Conservation (phyloP, 2,888 invertebrate genomes). For the Epsilonema sp. region DNA sequence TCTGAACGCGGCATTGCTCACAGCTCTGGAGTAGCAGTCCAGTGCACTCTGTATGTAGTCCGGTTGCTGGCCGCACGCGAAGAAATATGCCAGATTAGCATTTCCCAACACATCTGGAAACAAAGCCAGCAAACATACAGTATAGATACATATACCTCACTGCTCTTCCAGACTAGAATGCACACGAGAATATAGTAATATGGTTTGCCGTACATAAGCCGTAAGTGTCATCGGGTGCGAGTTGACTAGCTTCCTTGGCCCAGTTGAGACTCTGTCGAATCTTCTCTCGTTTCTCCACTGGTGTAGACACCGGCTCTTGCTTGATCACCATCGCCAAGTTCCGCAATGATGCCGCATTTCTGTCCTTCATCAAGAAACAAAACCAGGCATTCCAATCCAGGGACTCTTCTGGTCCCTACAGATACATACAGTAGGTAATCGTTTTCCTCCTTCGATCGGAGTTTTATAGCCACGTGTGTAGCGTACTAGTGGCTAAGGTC, state of each 20-base stretch:
- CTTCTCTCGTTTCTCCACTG: slow-evolving; percentile 38
- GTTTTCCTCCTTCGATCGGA: too few relatives aligned
- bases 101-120: slow-evolving; percentile 44
- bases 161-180: too few relatives aligned
- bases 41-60: background rate
- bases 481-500: too few relatives aligned
- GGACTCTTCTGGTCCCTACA: too few relatives aligned
- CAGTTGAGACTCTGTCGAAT: slow-evolving; percentile 50
- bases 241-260: slow-evolving; percentile 58
- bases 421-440: too few relatives aligned
- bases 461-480: too few relatives aligned
- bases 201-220: too few relatives aligned
- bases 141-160: slow-evolving; percentile 41
- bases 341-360: slow-evolving; percentile 52
- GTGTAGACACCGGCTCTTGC: background rate
- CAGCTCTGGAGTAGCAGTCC: background rate
- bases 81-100: slow-evolving; percentile 26
- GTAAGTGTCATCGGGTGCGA: too few relatives aligned
- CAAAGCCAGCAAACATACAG: too few relatives aligned
- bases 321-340: slow-evolving; percentile 60
- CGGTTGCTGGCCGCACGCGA: background rate
- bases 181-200: too few relatives aligned
- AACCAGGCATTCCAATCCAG: too few relatives aligned
- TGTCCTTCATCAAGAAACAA: slow-evolving; percentile 41
- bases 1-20: too few relatives aligned